These are phyloP conservation scores for Palaemon carinicauda DNA, from an alignment of 1,140 invertebrate species.

Conservation along the genomic window DNA sequence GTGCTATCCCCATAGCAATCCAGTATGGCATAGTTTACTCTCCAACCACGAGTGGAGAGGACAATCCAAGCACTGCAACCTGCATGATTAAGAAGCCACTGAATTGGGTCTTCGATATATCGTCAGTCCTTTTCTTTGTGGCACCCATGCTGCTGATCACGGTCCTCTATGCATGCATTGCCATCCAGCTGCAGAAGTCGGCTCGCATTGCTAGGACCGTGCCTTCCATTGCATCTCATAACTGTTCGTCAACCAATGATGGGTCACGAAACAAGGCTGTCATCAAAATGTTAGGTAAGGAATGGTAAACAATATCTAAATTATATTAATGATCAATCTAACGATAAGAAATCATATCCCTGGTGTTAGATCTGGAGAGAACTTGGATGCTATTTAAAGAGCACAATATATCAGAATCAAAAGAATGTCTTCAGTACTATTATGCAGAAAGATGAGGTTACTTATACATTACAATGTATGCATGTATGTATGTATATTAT, in stretches of 20 bases:
- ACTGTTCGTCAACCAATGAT: slow-evolving; percentile 43
- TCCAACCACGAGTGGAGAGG: not conserved
- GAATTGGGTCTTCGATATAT: slow-evolving; percentile 81
- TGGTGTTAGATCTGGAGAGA: too few relatives aligned
- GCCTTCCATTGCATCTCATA: slow-evolving; percentile 34
- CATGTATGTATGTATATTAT: too few relatives aligned
- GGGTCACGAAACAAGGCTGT: slow-evolving; percentile 58
- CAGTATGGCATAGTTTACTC: slow-evolving; percentile 59
- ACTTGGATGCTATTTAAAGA: too few relatives aligned
- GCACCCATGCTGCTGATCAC: slow-evolving; percentile 86
- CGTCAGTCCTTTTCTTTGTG: slow-evolving; percentile 85
- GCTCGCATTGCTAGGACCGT: slow-evolving; percentile 18
- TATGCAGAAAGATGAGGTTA: too few relatives aligned
- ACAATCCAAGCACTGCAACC: slow-evolving; percentile 10
- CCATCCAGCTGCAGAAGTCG: slow-evolving; percentile 75
- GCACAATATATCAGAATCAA: too few relatives aligned
- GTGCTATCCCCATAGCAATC: slow-evolving; percentile 77
- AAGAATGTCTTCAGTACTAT: too few relatives aligned
- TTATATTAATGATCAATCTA: not conserved
- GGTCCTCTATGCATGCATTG: slow-evolving; percentile 84
- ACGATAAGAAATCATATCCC: too few relatives aligned
- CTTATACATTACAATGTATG: too few relatives aligned
- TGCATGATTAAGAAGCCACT: slow-evolving; percentile 57
- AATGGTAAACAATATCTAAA: too few relatives aligned
- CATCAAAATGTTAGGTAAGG: slow-evolving; percentile 63